Percentiles rank a stretch among this genome's conserved stretches.
phyloP scores from a whole-genome alignment of 2,113 vertebrate genomes.

The Aviceda subcristata region DNA sequence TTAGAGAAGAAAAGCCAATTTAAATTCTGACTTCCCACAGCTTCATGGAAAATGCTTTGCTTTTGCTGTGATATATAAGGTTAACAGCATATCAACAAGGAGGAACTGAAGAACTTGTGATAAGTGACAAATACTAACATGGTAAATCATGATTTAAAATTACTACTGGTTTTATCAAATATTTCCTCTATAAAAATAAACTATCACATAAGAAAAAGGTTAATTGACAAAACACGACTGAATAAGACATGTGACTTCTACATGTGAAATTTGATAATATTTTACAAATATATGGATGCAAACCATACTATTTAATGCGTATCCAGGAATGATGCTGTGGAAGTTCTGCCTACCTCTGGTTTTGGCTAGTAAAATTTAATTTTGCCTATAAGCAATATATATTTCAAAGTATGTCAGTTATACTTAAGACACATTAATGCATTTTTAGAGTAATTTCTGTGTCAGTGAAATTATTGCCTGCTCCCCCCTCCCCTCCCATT shows the following conservation, averaged over 20 bases:
- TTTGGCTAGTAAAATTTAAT: slow-evolving; percentile 15
- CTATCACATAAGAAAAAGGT: slow-evolving; percentile 47
- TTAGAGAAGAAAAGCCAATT: slow-evolving; percentile 50
- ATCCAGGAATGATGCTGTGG: background rate
- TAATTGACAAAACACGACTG: slow-evolving; percentile 11
- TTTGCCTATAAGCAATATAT: slow-evolving; percentile 4
- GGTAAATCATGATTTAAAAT: slow-evolving; percentile 59
- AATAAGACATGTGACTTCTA: background rate
- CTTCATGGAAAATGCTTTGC: slow-evolving; percentile 37
- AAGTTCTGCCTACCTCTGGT: background rate
- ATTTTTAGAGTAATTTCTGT: slow-evolving; percentile 55
- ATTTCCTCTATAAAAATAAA: slow-evolving; percentile 58
- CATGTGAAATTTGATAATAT: background rate
- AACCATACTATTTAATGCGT: background rate
- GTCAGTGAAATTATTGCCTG: slow-evolving; percentile 51
- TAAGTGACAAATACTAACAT: slow-evolving; percentile 59
- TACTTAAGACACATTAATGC: slow-evolving; percentile 44
- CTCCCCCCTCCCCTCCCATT: background rate
- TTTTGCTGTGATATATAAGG: slow-evolving; percentile 11
- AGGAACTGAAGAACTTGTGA: slow-evolving; percentile 24
- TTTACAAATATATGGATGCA: background rate
- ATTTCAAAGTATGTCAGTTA: slow-evolving; percentile 48
- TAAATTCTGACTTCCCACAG: slow-evolving; percentile 58
- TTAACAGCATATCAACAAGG: slow-evolving; percentile 52
- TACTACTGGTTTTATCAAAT: slow-evolving; percentile 43